Base-by-base conservation (phyloP, 2,888 invertebrate genomes). In the Tinea pellionella region DNA sequence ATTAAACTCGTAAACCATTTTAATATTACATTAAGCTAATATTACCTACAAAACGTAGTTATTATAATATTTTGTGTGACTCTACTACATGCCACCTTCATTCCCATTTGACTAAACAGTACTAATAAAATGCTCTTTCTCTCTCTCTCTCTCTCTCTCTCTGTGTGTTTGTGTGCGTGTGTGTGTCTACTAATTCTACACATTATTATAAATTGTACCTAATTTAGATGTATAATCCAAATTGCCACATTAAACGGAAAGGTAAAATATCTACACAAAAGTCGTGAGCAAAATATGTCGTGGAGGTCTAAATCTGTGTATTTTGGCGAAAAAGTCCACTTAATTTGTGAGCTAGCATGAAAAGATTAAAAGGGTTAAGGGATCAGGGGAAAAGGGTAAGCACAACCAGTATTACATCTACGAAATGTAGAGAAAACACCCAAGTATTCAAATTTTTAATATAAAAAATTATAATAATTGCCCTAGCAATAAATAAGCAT, bases 1-100 rank as follows among this genome's bases (percentile, higher is more conserved):
- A 53, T 53, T 53, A 53, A 53, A 53, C 53, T 53, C 53, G 53
- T 24, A 53, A 24, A 12, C 24, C 53, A 24, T 24, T 53, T 53
- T 53, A 53, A 53, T 53, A 53, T 18, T 6, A 53, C 53, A 53
- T 53, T 24, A 24, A 24, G 24, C 24, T 24, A 24, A 24, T 24
- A 24, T 24, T 24, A 24, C 6, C 6, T 24, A 24, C 6, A 24
- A 24, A 24, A 24, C 24, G 6, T 24, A 24, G 2, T 24, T 24
- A 3, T 6, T 24, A 24, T 24, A 24, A 24, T 24, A 24, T 3
- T n/a, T n/a, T n/a, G n/a, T n/a, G n/a, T n/a, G n/a, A n/a, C n/a
- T n/a, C n/a, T n/a, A n/a, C n/a, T n/a, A n/a, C n/a, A n/a, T n/a
- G n/a, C n/a, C n/a, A n/a, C n/a, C n/a, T n/a, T n/a, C n/a, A n/a